phyloP scores from a whole-genome alignment of 2,888 invertebrate species.

The Morpho achilles region DNA sequence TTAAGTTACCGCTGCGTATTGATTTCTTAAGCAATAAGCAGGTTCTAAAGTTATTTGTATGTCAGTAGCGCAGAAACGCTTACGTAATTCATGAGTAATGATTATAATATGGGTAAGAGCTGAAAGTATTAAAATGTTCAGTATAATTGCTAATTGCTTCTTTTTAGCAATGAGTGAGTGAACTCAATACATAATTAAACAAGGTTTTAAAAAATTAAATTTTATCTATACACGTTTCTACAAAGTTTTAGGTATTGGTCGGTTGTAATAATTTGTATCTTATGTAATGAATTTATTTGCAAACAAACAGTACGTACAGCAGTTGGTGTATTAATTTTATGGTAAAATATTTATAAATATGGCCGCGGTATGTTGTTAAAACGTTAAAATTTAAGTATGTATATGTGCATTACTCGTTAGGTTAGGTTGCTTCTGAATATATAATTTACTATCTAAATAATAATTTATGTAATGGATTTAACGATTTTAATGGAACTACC shows the following conservation, averaged over 20 bases:
- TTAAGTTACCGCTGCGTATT: conserved; percentile 7
- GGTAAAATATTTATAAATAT: too few relatives aligned
- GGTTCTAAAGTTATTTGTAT: conserved; percentile 28
- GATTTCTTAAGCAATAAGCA: conserved; percentile 21
- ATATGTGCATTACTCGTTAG: too few relatives aligned
- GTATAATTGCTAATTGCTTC: conserved; percentile 6
- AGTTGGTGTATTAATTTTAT: too few relatives aligned
- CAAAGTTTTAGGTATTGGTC: neutral
- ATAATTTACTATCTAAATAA: too few relatives aligned
- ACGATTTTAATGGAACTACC: too few relatives aligned
- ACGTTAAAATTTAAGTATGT: too few relatives aligned
- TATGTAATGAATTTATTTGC: too few relatives aligned
- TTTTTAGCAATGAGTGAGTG: conserved; percentile 3
- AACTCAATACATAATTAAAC: conserved; percentile 8
- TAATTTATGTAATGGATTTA: too few relatives aligned
- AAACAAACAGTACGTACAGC: too few relatives aligned
- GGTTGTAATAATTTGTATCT: neutral
- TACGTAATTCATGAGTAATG: conserved; percentile 44
- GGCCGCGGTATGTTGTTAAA: too few relatives aligned
- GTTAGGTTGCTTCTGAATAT: too few relatives aligned
- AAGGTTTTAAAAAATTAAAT: neutral
- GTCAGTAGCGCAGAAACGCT: conserved; percentile 29
- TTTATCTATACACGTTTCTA: neutral
- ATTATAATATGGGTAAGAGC: conserved; percentile 23
- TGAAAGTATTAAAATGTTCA: conserved; percentile 9